Conservation (phyloP, 2,888 invertebrate genomes). For the Spicauda simplicius region DNA sequence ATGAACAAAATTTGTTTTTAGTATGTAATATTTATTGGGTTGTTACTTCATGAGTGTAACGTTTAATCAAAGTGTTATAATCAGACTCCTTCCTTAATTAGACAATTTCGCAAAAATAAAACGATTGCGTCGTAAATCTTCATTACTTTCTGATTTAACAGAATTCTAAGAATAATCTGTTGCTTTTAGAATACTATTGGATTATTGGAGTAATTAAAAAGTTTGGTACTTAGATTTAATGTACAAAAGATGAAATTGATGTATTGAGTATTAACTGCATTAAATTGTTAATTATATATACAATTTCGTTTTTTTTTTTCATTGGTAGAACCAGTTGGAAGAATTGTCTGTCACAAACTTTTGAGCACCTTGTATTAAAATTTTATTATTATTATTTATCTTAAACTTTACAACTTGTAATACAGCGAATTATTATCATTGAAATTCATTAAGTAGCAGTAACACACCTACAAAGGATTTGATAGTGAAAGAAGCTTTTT, state of each 20-base stretch:
- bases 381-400: no score
- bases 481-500: no score
- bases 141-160: constrained; percentile 20
- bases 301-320: neutral
- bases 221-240: constrained; percentile 73
- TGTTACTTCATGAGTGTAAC: constrained; percentile 17
- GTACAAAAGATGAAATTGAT: constrained; percentile 77
- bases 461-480: no score
- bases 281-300: constrained; percentile 68
- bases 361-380: no score
- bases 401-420: no score
- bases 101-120: constrained; percentile 3
- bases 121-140: neutral
- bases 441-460: no score
- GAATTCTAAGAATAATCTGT: constrained; percentile 50
- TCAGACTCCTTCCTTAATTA: constrained; percentile 16
- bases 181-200: constrained; percentile 58
- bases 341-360: no score
- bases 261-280: constrained; percentile 72
- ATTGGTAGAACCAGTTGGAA: no score
- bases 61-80: constrained; percentile 14
- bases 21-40: constrained; percentile 12
- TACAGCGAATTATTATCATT: no score
- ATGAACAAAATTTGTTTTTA: constrained; percentile 1
- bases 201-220: constrained; percentile 54